Conservation (phyloP, 2,888 invertebrate species). For the Oscheius myriophilus region DNA sequence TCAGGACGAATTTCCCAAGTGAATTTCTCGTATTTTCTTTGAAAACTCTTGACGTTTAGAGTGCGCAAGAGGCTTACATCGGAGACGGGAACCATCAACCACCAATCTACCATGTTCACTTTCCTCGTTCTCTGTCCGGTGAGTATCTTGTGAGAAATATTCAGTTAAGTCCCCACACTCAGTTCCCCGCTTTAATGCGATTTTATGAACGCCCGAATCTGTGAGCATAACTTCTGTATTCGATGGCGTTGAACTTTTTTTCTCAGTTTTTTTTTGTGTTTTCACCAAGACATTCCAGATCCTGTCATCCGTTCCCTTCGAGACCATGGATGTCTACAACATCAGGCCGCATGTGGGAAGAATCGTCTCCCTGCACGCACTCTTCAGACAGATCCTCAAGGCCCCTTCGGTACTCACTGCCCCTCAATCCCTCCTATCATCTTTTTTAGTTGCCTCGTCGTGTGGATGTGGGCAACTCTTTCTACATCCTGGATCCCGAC, state of each 20-base stretch:
- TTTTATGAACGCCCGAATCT: too few species aligned
- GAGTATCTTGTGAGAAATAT: too few species aligned
- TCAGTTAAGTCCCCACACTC: too few species aligned
- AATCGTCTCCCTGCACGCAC: slow-evolving; percentile 54
- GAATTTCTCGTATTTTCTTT: not conserved
- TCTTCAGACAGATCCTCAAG: slow-evolving; percentile 35
- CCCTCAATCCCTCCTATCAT: not conserved
- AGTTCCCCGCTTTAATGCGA: too few species aligned
- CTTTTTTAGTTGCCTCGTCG: slow-evolving; percentile 50
- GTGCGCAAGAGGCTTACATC: not conserved
- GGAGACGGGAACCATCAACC: slow-evolving; percentile 19
- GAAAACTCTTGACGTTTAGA: slow-evolving; percentile 5
- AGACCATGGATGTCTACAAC: slow-evolving; percentile 40
- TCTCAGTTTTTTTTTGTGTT: not conserved
- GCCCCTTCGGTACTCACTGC: not conserved
- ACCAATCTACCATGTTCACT: slow-evolving; percentile 3
- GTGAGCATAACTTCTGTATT: too few species aligned
- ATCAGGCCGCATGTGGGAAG: slow-evolving; percentile 53
- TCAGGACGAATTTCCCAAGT: slow-evolving; percentile 11
- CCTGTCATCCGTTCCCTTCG: slow-evolving; percentile 19
- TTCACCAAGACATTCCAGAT: slow-evolving; percentile 4
- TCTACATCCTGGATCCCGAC: slow-evolving; percentile 64
- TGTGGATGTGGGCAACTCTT: slow-evolving; percentile 57
- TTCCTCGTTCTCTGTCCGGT: slow-evolving; percentile 28
- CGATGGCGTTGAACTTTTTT: too few species aligned